Conservation (phyloP, 2,888 invertebrate species). For the Megastigmus dorsalis region DNA sequence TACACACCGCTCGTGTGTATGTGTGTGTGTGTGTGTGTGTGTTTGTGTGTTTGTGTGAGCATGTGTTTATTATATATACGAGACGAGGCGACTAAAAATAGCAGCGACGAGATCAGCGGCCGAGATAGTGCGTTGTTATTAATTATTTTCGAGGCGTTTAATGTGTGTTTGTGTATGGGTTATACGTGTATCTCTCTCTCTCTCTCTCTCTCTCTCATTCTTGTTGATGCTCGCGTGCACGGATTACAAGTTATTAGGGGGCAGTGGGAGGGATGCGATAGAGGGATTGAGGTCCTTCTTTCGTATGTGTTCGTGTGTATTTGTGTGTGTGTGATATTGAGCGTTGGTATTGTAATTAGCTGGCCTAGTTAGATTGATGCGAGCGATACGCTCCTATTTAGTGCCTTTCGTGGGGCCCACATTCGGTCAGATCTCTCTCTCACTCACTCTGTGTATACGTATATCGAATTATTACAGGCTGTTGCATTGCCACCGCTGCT, state of each 20-base stretch:
- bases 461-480: too few species aligned
- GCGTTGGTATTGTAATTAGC: constrained; percentile 8
- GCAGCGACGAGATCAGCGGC: not conserved
- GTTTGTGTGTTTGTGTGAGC: too few species aligned
- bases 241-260: too few species aligned
- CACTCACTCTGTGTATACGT: too few species aligned
- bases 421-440: too few species aligned
- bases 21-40: not conserved
- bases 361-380: constrained; percentile 24
- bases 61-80: not conserved
- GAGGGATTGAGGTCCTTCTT: too few species aligned
- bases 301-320: too few species aligned
- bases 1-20: not conserved
- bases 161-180: not conserved
- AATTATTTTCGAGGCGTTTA: constrained; percentile 35
- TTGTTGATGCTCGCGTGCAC: too few species aligned
- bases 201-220: too few species aligned
- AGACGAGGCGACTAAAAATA: constrained; percentile 36
- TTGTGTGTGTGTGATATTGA: constrained; percentile 2
- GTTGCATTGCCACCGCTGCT: too few species aligned
- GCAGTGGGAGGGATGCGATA: too few species aligned
- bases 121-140: constrained; percentile 5
- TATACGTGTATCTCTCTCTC: not conserved
- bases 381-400: not conserved
- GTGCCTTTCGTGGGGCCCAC: too few species aligned